Base-by-base conservation (phyloP, 2,113 vertebrate species). In the Sander lucioperca region DNA sequence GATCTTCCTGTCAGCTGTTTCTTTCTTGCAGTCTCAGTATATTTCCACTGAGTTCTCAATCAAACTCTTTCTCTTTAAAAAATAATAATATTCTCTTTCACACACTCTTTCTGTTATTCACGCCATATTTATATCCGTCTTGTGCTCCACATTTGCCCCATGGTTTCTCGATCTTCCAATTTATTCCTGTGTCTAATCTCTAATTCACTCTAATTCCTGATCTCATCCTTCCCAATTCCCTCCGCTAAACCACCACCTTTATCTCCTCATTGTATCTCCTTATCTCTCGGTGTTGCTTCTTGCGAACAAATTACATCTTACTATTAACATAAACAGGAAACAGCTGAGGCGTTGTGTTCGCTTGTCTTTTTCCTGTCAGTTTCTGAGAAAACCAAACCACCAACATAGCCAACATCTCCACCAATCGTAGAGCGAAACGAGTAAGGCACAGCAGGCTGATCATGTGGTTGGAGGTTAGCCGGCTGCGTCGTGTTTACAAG, bases 321-420 rank as follows among this genome's bases (percentile, higher is more conserved):
- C 30, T 85, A n/a, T 91, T 59, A 72, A 77, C 79, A 74, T 58
- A 91, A 95, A 94, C 95, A 95, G 95, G 95, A 95, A 95, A 94
- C 95, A 96, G 95, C 95, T 95, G 94, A 95, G 88, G 74, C 6
- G 65, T 2, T 69, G 51, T 57, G 45, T 72, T 82, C 66, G 43
- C 62, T 53, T 21, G n/a, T 58, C 54, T 78, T 76, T 81, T 91
- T 91, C 80, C 86, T 87, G 89, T 89, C 83, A 82, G 90, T 64
- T 94, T 95, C 93, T 92, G 90, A 88, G 93, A 93, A 94, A 91
- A 65, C 58, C 66, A 53, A 81, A 77, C 61, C 74, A 15, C 76
- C 48, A 47, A 65, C 5, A 3, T 39, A 62, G 56, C 63, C 74
- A 43, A 15, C 59, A 18, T 36, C 56, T 62, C 51, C 45, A 25